phyloP scores from a whole-genome alignment of 2,888 invertebrate species.

The Drosophila paramelanica region DNA sequence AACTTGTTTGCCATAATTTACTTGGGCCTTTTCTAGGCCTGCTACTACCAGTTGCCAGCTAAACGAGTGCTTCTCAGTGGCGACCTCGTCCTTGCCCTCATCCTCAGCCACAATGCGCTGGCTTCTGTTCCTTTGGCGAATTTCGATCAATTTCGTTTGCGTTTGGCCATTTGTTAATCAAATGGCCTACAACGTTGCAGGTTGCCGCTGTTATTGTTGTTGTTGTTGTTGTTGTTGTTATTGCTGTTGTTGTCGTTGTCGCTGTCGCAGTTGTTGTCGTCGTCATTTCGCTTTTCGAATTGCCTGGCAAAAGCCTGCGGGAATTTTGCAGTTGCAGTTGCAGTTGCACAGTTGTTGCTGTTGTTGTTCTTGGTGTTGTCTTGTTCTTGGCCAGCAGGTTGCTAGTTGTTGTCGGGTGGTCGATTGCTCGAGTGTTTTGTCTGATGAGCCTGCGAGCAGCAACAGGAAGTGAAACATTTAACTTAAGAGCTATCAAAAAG shows the following conservation, averaged over 20 bases:
- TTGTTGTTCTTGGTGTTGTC: conserved; percentile 35
- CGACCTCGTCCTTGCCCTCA: conserved; percentile 27
- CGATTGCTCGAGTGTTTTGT: conserved; percentile 39
- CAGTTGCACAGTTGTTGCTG: conserved; percentile 23
- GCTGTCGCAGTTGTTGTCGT: conserved; percentile 60
- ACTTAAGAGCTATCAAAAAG: conserved; percentile 14
- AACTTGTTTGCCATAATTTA: conserved; percentile 85
- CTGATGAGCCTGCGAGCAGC: conserved; percentile 40
- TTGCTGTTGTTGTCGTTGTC: conserved; percentile 24
- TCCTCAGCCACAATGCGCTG: conserved; percentile 4
- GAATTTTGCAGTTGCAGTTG: conserved; percentile 42
- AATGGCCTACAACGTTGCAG: conserved; percentile 80
- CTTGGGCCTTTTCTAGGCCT: conserved; percentile 68
- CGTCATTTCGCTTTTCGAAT: conserved; percentile 78
- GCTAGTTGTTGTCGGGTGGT: conserved; percentile 57
- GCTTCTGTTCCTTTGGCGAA: conserved; percentile 66
- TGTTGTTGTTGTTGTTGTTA: conserved; percentile 21
- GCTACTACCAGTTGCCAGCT: conserved; percentile 4
- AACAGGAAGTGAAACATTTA: conserved; percentile 66
- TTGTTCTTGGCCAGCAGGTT: conserved; percentile 32
- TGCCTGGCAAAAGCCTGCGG: conserved; percentile 74
- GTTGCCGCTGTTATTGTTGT: conserved; percentile 19
- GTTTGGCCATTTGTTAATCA: conserved; percentile 82
- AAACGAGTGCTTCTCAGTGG: not conserved
- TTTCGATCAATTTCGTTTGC: conserved; percentile 81